Evolutionary conservation across 2,888 invertebrate genomes (phyloP).

Genomic region (Mellilla xanthometata): DNA sequence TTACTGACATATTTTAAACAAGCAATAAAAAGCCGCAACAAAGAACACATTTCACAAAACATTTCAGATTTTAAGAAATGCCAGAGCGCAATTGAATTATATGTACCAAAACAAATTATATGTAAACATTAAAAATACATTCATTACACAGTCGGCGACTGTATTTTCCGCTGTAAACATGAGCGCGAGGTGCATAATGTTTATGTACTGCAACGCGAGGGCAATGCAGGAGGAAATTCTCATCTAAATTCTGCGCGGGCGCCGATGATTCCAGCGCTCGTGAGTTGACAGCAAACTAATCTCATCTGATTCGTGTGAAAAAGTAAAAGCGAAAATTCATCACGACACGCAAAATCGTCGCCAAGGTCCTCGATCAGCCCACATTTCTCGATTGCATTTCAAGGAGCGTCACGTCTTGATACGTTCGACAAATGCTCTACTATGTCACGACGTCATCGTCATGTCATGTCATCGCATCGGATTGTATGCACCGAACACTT

Average conservation of each 20-base stretch:
- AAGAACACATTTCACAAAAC: constrained; percentile 22
- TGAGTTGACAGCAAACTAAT: constrained; percentile 68
- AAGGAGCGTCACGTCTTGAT: constrained; percentile 25
- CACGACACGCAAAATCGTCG: constrained; percentile 5
- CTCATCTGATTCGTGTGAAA: constrained; percentile 73
- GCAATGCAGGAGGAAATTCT: constrained; percentile 71
- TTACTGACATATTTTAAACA: constrained; percentile 56
- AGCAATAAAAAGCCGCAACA: constrained; percentile 24
- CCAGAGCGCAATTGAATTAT: constrained; percentile 43
- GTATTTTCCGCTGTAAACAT: constrained; percentile 78
- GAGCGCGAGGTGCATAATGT: constrained; percentile 67
- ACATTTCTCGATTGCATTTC: constrained; percentile 20
- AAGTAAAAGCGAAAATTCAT: constrained; percentile 45
- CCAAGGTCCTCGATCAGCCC: constrained; percentile 12
- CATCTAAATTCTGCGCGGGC: constrained; percentile 75
- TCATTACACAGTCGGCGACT: constrained; percentile 63
- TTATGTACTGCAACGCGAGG: constrained; percentile 63
- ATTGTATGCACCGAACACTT: constrained; percentile 52
- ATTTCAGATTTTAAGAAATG: constrained; percentile 30
- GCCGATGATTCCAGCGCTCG: constrained; percentile 72
- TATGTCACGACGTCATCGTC: constrained; percentile 57
- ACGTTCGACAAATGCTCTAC: constrained; percentile 25
- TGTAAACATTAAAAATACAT: constrained; percentile 49
- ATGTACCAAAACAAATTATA: constrained; percentile 59
- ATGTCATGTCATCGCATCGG: constrained; percentile 65